phyloP scores from a whole-genome alignment of 2,113 vertebrate species.

The Pachyramphus minor region DNA sequence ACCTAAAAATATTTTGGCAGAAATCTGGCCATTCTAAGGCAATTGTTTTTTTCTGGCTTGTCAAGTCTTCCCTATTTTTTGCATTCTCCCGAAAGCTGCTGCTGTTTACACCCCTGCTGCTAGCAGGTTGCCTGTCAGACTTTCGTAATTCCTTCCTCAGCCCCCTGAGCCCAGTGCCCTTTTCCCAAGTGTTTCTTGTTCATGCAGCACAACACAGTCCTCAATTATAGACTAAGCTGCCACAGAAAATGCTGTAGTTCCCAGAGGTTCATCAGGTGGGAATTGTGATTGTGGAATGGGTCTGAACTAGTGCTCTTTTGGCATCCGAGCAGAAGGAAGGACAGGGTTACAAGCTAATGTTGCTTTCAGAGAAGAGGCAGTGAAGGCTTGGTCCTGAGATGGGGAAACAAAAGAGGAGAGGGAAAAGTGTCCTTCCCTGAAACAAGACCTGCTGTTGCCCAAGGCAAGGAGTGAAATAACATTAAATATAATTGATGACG shows the following conservation, averaged over 20 bases:
- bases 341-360: neutral
- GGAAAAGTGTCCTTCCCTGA: neutral
- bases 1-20: neutral
- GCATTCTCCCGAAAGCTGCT: neutral
- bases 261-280: neutral
- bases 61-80: neutral
- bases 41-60: neutral
- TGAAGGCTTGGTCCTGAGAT: neutral
- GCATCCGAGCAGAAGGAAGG: neutral
- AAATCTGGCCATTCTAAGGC: neutral
- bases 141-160: neutral
- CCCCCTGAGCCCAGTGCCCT: neutral
- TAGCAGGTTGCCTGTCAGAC: neutral
- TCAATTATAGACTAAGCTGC: neutral
- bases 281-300: neutral
- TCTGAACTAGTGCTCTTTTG: neutral
- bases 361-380: neutral
- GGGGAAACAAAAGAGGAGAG: neutral
- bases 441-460: neutral
- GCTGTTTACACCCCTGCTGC: neutral
- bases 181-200: neutral
- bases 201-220: neutral
- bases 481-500: neutral
- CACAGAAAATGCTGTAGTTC: neutral
- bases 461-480: neutral